Evolutionary conservation across 2,113 vertebrate species (phyloP).

Genomic region (Loxodonta africana): DNA sequence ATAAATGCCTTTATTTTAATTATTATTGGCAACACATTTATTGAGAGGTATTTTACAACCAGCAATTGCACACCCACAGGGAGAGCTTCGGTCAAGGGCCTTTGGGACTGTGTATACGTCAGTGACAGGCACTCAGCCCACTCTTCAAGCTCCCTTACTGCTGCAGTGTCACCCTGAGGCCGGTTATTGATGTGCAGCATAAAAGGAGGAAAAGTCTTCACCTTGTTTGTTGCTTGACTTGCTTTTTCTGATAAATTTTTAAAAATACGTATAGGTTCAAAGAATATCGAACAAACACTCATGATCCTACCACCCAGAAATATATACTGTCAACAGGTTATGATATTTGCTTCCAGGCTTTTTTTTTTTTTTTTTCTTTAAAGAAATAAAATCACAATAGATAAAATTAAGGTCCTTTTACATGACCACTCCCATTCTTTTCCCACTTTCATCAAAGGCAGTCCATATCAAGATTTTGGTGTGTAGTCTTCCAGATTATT

Average conservation of each 20-base stretch:
- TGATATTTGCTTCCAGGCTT: neutral
- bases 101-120: neutral
- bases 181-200: too few relatives aligned
- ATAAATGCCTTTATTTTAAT: neutral
- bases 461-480: neutral
- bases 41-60: neutral
- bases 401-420: neutral
- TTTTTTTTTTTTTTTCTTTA: neutral
- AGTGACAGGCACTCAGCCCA: neutral
- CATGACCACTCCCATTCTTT: neutral
- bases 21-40: neutral
- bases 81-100: neutral
- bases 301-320: neutral
- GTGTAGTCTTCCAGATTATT: neutral
- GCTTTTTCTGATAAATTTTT: neutral
- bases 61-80: neutral
- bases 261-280: neutral
- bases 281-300: neutral
- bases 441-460: neutral
- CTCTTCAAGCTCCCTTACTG: neutral
- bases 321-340: neutral
- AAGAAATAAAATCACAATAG: neutral
- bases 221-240: neutral
- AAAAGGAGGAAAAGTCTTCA: neutral
- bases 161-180: neutral